Evolutionary conservation across 1,140 invertebrate genomes (phyloP).

Genomic region (Temnothorax longispinosus): DNA sequence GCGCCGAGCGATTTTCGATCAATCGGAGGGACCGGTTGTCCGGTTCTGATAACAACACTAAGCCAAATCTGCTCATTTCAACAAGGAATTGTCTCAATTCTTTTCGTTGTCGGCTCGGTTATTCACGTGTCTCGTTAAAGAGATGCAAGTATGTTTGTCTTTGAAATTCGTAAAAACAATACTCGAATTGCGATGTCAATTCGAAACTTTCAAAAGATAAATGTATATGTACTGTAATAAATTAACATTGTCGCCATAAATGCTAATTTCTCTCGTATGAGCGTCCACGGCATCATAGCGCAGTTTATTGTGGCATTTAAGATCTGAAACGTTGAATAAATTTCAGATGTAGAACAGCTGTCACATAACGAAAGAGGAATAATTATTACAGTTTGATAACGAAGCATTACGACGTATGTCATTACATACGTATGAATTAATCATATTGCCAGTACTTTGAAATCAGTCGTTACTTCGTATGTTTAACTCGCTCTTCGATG

Average conservation of each 20-base stretch:
- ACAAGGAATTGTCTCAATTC: not conserved
- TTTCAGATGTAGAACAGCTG: slow-evolving; percentile 42
- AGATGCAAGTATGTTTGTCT: not conserved
- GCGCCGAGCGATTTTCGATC: slow-evolving; percentile 4
- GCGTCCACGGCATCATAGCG: not conserved
- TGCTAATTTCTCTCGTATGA: slow-evolving; percentile 1
- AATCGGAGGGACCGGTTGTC: slow-evolving; percentile 8
- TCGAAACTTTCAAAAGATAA: not conserved
- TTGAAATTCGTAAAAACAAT: not conserved
- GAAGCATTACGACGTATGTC: slow-evolving; percentile 41
- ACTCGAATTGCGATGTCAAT: not conserved
- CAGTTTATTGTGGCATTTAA: slow-evolving; percentile 25
- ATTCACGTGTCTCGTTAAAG: not conserved
- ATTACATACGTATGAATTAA: slow-evolving; percentile 42
- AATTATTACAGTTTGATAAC: slow-evolving; percentile 40
- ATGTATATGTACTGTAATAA: not conserved
- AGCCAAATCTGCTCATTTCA: not conserved
- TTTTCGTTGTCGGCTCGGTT: not conserved
- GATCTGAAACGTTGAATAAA: slow-evolving; percentile 39
- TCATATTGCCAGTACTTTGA: slow-evolving; percentile 16
- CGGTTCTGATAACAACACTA: slow-evolving; percentile 23
- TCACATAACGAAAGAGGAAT: not conserved
- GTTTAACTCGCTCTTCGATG: not conserved
- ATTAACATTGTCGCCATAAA: slow-evolving; percentile 15
- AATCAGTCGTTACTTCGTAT: slow-evolving; percentile 3